phyloP scores from a whole-genome alignment of 2,113 vertebrate genomes.

The Sapayoa aenigma region DNA sequence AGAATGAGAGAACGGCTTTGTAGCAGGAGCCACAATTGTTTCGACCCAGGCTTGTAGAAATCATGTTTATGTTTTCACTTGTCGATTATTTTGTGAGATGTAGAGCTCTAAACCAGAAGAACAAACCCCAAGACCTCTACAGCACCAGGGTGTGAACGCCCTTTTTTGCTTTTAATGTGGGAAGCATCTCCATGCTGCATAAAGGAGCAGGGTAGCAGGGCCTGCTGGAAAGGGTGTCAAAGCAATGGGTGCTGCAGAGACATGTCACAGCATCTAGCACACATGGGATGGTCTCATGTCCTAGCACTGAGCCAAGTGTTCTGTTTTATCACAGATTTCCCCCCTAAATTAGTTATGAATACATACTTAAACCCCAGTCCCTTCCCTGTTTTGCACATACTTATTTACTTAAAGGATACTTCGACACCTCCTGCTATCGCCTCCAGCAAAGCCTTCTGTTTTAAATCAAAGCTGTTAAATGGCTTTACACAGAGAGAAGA shows the following conservation, averaged over 20 bases:
- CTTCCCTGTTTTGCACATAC: neutral
- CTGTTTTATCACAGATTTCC: neutral
- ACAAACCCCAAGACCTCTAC: neutral
- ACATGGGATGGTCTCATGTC: neutral
- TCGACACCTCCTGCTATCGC: neutral
- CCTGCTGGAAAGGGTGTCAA: neutral
- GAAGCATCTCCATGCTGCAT: neutral
- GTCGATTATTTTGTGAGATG: neutral
- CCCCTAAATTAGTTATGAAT: neutral
- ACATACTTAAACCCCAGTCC: neutral
- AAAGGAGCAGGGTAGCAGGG: neutral
- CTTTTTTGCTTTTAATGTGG: neutral
- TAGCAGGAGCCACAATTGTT: neutral
- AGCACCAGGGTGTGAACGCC: neutral
- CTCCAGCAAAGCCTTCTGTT: slow-evolving; percentile 4
- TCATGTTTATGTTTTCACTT: neutral
- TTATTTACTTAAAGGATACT: slow-evolving; percentile 20
- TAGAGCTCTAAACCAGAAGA: neutral
- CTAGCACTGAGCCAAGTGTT: neutral
- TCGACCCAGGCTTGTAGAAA: neutral
- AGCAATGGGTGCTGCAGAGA: neutral
- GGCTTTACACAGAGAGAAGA: neutral
- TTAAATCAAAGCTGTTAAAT: slow-evolving; percentile 45
- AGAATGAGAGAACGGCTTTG: neutral
- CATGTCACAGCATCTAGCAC: neutral